These are phyloP conservation scores for Campoplex capitator DNA, from an alignment of 2,888 invertebrate species.

Conservation along the genomic window DNA sequence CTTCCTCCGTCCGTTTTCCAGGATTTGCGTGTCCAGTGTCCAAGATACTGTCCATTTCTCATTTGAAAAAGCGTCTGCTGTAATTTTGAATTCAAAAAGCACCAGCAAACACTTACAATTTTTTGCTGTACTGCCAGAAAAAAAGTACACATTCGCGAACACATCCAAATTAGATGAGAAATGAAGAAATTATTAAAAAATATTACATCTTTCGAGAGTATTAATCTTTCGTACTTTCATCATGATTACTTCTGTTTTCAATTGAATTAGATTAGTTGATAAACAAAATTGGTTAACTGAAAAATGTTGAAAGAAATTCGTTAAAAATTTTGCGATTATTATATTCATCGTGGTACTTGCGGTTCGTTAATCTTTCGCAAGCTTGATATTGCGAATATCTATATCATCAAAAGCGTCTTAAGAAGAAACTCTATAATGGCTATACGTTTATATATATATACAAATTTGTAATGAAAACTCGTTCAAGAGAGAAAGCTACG, in stretches of 20 bases:
- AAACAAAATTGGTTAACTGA: neutral
- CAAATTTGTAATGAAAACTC: conserved; percentile 47
- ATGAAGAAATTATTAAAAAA: conserved; percentile 38
- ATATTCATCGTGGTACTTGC: conserved; percentile 30
- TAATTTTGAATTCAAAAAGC: conserved; percentile 9
- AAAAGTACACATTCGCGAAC: neutral
- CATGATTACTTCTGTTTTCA: neutral
- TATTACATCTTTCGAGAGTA: neutral
- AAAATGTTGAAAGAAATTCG: conserved; percentile 1
- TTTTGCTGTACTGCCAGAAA: conserved; percentile 10
- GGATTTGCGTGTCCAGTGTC: conserved; percentile 23
- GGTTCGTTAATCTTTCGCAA: conserved; percentile 54
- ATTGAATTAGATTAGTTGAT: neutral
- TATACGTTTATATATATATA: conserved; percentile 29
- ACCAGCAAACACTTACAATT: conserved; percentile 29
- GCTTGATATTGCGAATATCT: conserved; percentile 32
- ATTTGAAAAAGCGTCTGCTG: conserved; percentile 57
- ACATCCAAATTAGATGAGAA: neutral
- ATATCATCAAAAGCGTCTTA: neutral
- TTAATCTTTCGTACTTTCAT: neutral
- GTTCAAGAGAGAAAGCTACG: conserved; percentile 46
- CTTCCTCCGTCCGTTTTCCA: neutral
- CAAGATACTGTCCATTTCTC: conserved; percentile 67
- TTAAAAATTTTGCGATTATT: conserved; percentile 21
- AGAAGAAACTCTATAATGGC: conserved; percentile 7